Evolutionary conservation across 2,888 invertebrate species (phyloP).

Genomic region (Cerceris rybyensis): DNA sequence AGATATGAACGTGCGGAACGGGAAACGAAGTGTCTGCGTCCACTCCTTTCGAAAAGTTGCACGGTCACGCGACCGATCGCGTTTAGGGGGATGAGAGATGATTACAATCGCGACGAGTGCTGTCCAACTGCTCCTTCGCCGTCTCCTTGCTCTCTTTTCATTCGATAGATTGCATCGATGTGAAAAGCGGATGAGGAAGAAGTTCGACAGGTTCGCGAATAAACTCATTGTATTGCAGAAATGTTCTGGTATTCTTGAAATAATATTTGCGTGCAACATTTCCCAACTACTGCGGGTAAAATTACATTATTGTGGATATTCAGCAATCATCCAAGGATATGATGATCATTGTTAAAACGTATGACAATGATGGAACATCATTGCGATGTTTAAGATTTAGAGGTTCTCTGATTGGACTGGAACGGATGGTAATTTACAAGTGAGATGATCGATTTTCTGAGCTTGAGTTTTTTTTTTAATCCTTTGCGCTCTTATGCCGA

Average conservation of each 20-base stretch:
- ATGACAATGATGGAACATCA: no score
- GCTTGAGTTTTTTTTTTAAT: no score
- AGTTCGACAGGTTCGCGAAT: neutral
- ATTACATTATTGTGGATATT: neutral
- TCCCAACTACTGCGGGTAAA: neutral
- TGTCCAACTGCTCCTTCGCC: slow-evolving; percentile 13
- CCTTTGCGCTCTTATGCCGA: no score
- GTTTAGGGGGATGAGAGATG: slow-evolving; percentile 13
- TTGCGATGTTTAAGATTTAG: no score
- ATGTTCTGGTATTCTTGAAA: neutral
- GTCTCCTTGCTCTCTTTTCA: slow-evolving; percentile 15
- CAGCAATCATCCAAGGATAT: no score
- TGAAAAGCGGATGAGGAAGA: neutral
- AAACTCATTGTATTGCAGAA: slow-evolving; percentile 6
- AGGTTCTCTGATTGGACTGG: no score
- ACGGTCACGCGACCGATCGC: slow-evolving; percentile 38
- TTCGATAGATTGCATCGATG: slow-evolving; percentile 34
- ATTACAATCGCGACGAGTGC: slow-evolving; percentile 42
- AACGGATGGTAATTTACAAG: no score
- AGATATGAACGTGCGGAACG: slow-evolving; percentile 7
- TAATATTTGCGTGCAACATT: neutral
- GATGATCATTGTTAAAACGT: no score
- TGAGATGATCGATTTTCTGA: no score
- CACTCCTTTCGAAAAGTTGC: slow-evolving; percentile 37
- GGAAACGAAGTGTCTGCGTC: slow-evolving; percentile 19